A percentile compares a stretch with the other conserved stretches of the same genome.
These are phyloP conservation scores for Thripadectes ignobilis DNA, from an alignment of 2,797 vertebrate genomes.

Conservation along the genomic window DNA sequence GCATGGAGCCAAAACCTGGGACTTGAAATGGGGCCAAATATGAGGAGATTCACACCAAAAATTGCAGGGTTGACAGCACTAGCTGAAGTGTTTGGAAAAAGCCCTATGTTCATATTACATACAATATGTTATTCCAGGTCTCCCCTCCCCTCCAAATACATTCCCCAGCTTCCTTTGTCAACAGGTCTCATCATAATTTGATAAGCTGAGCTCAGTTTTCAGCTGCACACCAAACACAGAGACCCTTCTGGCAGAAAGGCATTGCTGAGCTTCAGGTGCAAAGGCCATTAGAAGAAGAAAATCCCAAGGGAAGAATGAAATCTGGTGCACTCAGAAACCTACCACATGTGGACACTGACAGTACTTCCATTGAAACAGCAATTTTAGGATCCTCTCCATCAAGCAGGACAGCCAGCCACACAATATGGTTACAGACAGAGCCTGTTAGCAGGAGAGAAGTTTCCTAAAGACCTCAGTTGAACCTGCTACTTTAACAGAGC, in stretches of 20 bases:
- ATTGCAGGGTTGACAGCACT: background rate
- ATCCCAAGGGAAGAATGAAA: background rate
- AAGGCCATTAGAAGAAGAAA: background rate
- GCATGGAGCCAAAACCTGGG: background rate
- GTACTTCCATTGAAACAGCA: background rate
- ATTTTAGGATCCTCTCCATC: background rate
- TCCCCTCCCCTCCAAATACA: background rate
- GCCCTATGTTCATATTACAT: background rate
- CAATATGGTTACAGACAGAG: background rate
- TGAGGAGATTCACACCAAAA: background rate
- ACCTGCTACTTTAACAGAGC: background rate
- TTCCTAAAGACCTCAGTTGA: constrained; percentile 5
- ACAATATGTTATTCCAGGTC: background rate
- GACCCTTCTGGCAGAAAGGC: background rate
- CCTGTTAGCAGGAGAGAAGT: background rate
- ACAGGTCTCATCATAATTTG: background rate
- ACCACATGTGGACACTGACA: background rate
- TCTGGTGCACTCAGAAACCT: background rate
- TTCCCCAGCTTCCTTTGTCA: background rate
- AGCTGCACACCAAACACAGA: background rate
- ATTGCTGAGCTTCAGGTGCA: background rate
- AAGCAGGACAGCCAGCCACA: background rate
- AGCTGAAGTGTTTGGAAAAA: background rate
- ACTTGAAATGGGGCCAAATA: background rate
- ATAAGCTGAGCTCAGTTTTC: background rate